Conservation (phyloP, 1,140 invertebrate species). For the Mycetomoellerius zeteki region DNA sequence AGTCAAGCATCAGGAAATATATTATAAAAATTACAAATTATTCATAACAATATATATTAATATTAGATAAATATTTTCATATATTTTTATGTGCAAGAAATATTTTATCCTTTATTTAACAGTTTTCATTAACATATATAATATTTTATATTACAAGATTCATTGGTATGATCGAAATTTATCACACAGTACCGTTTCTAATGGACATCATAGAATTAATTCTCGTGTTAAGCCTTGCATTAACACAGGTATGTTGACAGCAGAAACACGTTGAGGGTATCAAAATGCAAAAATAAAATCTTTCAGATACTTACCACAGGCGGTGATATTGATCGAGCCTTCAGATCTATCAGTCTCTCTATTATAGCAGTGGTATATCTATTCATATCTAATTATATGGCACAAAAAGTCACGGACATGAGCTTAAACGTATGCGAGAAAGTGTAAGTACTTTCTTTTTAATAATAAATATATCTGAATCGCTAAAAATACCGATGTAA, state of each 20-base stretch:
- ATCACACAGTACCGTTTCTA: slow-evolving; percentile 33
- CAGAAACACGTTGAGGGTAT: background rate
- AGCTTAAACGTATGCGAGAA: background rate
- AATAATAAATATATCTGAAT: background rate
- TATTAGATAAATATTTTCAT: background rate
- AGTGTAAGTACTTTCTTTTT: background rate
- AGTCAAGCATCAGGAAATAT: no score
- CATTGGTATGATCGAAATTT: slow-evolving; percentile 5
- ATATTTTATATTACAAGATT: slow-evolving; percentile 29
- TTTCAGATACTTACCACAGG: slow-evolving; percentile 7
- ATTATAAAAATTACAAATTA: no score
- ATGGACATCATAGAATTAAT: background rate
- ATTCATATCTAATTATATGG: slow-evolving; percentile 2
- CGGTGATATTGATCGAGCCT: background rate
- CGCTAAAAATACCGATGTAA: background rate
- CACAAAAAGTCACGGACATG: background rate
- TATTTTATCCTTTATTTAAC: background rate
- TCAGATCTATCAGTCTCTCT: background rate
- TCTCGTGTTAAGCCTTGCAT: background rate
- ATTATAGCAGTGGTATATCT: background rate
- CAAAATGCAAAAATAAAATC: background rate
- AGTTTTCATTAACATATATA: background rate
- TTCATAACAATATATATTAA: no score
- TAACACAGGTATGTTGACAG: slow-evolving; percentile 23
- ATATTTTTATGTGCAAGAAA: background rate